These are phyloP conservation scores for Agelastica alni DNA, from an alignment of 2,888 invertebrate genomes.

Conservation along the genomic window DNA sequence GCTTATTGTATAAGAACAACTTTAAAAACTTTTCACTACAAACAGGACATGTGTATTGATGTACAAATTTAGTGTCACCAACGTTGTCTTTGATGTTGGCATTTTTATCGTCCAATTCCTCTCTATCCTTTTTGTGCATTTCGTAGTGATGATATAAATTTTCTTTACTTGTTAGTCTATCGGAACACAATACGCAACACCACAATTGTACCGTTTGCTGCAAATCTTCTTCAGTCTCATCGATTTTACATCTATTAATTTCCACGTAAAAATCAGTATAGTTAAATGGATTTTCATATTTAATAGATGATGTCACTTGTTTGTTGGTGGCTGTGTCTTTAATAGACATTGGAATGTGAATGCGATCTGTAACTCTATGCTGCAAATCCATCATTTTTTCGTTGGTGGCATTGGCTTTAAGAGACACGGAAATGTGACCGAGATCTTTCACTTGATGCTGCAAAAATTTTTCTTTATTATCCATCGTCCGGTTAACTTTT, in stretches of 20 bases:
- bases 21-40: constrained; percentile 8
- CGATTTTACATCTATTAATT: not conserved
- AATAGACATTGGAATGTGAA: too few species aligned
- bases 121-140: constrained; percentile 20
- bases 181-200: constrained; percentile 26
- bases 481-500: too few species aligned
- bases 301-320: too few species aligned
- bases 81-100: not conserved
- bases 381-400: too few species aligned
- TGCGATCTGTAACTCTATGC: too few species aligned
- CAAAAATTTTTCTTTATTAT: too few species aligned
- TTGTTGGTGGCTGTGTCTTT: too few species aligned
- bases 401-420: too few species aligned
- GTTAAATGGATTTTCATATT: constrained; percentile 1
- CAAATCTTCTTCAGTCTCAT: not conserved
- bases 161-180: constrained; percentile 24
- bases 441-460: too few species aligned
- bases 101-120: not conserved
- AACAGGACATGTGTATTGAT: constrained; percentile 12
- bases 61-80: not conserved
- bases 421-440: too few species aligned
- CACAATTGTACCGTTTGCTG: not conserved
- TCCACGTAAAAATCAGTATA: not conserved
- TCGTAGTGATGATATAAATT: constrained; percentile 31
- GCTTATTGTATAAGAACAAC: not conserved